Evolutionary conservation across 2,797 vertebrate species (phyloP).

Genomic region (Sebastes flavidus): DNA sequence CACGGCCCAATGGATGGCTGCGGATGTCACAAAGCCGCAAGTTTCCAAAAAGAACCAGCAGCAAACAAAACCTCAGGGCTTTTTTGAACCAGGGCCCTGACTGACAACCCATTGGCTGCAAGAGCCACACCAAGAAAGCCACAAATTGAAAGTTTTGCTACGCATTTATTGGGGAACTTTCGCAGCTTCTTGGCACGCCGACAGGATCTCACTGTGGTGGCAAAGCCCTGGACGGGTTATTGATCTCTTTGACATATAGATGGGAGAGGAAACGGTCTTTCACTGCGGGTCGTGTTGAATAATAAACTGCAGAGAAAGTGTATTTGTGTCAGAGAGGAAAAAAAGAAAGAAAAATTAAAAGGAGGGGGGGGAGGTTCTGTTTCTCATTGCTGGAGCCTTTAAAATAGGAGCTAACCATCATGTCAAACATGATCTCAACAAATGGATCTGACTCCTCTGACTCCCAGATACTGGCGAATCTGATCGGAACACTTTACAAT

Average conservation of each 20-base stretch:
- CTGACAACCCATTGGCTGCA: slow-evolving; percentile 82
- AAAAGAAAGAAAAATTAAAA: slow-evolving; percentile 9
- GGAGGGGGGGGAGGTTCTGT: slow-evolving; percentile 27
- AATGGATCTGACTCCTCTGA: slow-evolving; percentile 63
- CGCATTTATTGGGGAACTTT: slow-evolving; percentile 83
- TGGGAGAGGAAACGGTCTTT: slow-evolving; percentile 63
- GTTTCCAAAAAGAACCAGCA: slow-evolving; percentile 87
- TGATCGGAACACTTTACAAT: slow-evolving; percentile 53
- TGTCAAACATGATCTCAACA: slow-evolving; percentile 72
- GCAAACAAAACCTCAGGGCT: slow-evolving; percentile 83
- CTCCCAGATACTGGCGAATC: slow-evolving; percentile 58
- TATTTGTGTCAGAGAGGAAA: slow-evolving; percentile 50
- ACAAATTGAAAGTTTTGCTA: slow-evolving; percentile 86
- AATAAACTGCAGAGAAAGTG: slow-evolving; percentile 66
- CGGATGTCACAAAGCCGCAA: slow-evolving; percentile 85
- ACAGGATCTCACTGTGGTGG: slow-evolving; percentile 74
- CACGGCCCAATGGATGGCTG: slow-evolving; percentile 80
- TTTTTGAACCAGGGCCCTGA: slow-evolving; percentile 79
- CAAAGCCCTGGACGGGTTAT: slow-evolving; percentile 59
- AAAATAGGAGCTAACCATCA: slow-evolving; percentile 63
- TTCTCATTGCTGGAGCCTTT: slow-evolving; percentile 61
- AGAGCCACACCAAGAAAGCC: slow-evolving; percentile 82
- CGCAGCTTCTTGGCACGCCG: slow-evolving; percentile 73
- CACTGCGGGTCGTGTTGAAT: slow-evolving; percentile 54
- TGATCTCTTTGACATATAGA: slow-evolving; percentile 76